These are phyloP conservation scores for Subanguina moxae DNA, from an alignment of 1,140 invertebrate genomes.

Conservation along the genomic window DNA sequence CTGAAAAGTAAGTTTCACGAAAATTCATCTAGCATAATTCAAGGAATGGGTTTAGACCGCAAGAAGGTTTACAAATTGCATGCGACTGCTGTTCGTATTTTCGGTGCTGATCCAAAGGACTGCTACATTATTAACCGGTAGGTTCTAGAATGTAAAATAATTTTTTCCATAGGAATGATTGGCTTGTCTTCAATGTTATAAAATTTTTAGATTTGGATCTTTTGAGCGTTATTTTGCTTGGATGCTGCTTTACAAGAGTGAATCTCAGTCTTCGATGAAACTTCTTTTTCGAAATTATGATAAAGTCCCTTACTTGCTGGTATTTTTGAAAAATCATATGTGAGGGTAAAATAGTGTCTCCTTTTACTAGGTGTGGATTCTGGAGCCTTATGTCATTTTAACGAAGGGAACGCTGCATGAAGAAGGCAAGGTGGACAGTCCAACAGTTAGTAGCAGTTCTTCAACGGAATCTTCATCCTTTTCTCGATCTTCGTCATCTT, in stretches of 20 bases:
- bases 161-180: no score
- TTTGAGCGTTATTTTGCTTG: conserved; percentile 41
- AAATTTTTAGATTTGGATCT: conserved; percentile 37
- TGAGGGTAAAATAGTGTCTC: conserved; percentile 17
- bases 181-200: no score
- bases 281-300: conserved; percentile 44
- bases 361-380: conserved; percentile 41
- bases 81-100: conserved; percentile 13
- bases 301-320: conserved; percentile 42
- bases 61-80: conserved; percentile 16
- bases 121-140: conserved; percentile 12
- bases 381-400: conserved; percentile 50
- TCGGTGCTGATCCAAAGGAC: conserved; percentile 12
- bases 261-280: conserved; percentile 47
- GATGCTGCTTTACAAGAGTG: conserved; percentile 42
- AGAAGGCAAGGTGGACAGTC: conserved; percentile 2
- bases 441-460: not conserved
- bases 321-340: conserved; percentile 8
- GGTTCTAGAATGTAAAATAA: not conserved
- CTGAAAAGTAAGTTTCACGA: conserved; percentile 24
- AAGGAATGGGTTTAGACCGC: conserved; percentile 17
- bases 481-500: not conserved
- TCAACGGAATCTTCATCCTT: not conserved
- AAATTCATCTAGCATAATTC: not conserved
- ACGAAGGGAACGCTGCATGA: conserved; percentile 35